Base-by-base conservation (phyloP, 2,888 invertebrate genomes). In the Platynereis dumerilii region DNA sequence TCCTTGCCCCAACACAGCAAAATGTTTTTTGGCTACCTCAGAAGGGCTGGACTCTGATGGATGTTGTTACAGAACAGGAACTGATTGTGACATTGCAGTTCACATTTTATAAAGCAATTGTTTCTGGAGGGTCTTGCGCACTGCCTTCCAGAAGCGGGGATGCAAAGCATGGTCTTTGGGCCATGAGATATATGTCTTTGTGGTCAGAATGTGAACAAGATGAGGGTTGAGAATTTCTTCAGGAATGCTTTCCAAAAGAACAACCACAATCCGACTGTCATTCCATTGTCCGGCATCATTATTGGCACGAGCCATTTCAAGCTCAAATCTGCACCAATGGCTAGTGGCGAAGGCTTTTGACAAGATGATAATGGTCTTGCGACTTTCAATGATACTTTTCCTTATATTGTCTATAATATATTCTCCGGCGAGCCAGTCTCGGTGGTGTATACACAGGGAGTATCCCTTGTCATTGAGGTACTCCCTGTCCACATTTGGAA, bases 271-370 rank as follows among this genome's bases (percentile, higher is more conserved):
- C 5, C 24, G 22, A 26, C 24, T 24, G 5, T 34, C 12, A 5
- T 7, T 34, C 7, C 12, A 12, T 5, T 12, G 7, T 3, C 24
- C 55, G 24, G n/a, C 55, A 7, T 15, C 17, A 17, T 15, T 12
- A 15, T 24, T 55, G 24, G 7, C 7, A 22, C 24, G 55, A 3
- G 55, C 55, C 55, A 55, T 42, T 72, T 89, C 88, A 88, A 90
- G 88, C 80, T 91, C 91, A 71, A 90, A 90, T 73, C 90, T 89
- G 74, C 91, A 91, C 91, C 91, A 91, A 69, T 90, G 89, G 71
- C 90, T 90, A 10, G 87, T 82, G 10, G 90, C 80, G 78, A 90
- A 91, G 70, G 86, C 84, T 48, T 87, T 85, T 0, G 90, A 90
- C 17, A 91, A 86, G 10, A 91, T 86, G 64, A 91, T 80, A 83